Evolutionary conservation across 2,888 invertebrate species (phyloP), one percentile per base, ranked within the genome.

Genomic region (Archips crataeganus): DNA sequence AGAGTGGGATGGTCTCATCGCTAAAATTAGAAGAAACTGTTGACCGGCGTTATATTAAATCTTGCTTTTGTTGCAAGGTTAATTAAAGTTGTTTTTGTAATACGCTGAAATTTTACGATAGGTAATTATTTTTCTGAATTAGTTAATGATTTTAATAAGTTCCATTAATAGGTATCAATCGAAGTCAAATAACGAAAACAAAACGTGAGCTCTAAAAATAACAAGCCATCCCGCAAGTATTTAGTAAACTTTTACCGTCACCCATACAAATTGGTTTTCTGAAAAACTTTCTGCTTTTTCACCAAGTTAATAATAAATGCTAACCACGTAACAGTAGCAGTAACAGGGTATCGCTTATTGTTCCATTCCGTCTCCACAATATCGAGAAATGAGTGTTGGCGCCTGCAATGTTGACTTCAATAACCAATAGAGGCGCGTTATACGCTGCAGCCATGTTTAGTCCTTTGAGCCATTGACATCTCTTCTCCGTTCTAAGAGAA

Each of bases 171-270:
- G n/a, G 0, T 23, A 23, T 23, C 8, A 54, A 15, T 54, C 2
- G 8, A 54, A 54, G 9, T 54, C 3, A 45, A 45, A 45, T 3
- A 45, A 11, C 3, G 10, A 57, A 23, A 32, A 10, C 32, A 60
- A n/a, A 60, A 60, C 23, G 8, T 39, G n/a, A 36, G 13, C n/a
- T 60, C n/a, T 39, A 60, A n/a, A 39, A 39, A 32, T 10, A 32
- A 34, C 10, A 32, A 11, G 32, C 10, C 32, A 23, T 4, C 8
- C 23, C 2, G 32, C 36, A 51, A 86, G 86, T 84, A 84, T 87
- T 87, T 87, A 86, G 86, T 88, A 86, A 88, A 88, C 85, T 89
- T 90, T 83, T 82, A 85, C 85, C 85, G 88, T 87, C 87, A 83
- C 82, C 83, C 76, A 78, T 88, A 89, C 86, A 87, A 86, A 90